Percentiles rank a stretch among this genome's conserved stretches.
phyloP scores from a whole-genome alignment of 2,797 vertebrate species.

The Ctenosaura bakeri region DNA sequence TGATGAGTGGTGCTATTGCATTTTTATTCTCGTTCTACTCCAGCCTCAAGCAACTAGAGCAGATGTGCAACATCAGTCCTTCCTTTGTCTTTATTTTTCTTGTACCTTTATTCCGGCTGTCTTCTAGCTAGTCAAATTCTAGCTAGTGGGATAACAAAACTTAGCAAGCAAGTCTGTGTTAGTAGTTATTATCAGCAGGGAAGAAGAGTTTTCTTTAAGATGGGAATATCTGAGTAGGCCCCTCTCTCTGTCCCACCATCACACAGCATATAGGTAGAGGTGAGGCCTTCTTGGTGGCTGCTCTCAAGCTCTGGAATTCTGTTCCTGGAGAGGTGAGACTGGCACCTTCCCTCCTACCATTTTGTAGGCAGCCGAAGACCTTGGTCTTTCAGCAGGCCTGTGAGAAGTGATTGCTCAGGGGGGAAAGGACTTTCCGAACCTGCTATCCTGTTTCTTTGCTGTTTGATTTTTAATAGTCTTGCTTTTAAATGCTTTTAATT shows the following conservation, averaged over 20 bases:
- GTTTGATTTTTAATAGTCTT: background rate
- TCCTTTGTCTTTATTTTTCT: background rate
- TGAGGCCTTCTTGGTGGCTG: no score
- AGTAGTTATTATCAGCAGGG: background rate
- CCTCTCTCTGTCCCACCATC: no score
- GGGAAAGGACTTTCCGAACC: no score
- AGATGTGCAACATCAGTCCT: conserved; percentile 40
- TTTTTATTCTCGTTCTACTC: background rate
- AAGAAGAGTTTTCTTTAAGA: conserved; percentile 13
- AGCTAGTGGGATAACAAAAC: background rate
- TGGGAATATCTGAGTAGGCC: background rate
- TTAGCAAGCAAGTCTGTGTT: conserved; percentile 7
- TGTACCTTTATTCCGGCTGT: background rate
- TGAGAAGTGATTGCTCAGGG: no score
- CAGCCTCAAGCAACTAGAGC: background rate
- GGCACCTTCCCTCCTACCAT: no score
- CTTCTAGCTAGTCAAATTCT: background rate
- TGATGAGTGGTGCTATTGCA: background rate
- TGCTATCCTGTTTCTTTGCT: no score
- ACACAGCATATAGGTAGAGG: no score
- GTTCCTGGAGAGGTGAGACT: no score
- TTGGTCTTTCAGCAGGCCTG: no score
- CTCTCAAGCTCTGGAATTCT: no score
- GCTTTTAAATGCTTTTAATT: no score
- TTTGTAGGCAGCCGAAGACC: no score